phyloP scores from a whole-genome alignment of 2,888 invertebrate species.

The Heliconius charithonia region DNA sequence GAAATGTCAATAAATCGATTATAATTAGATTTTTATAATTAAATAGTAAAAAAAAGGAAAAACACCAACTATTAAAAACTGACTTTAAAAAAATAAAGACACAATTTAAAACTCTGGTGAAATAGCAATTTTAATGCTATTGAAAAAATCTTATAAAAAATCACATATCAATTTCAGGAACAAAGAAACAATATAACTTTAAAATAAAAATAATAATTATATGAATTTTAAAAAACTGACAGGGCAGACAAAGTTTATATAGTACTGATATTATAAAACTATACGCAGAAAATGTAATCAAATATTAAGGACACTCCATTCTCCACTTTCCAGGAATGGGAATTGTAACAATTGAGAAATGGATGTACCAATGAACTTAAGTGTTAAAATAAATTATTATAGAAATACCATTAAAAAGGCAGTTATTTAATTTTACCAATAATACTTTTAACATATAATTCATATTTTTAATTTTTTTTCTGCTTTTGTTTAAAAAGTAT shows the following conservation, averaged over 20 bases:
- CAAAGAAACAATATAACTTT: neutral
- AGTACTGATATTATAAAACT: neutral
- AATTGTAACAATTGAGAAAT: neutral
- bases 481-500: too few relatives aligned
- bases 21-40: conserved; percentile 9
- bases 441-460: neutral
- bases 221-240: neutral
- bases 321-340: too few relatives aligned
- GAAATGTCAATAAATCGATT: conserved; percentile 15
- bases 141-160: conserved; percentile 2
- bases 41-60: conserved; percentile 8
- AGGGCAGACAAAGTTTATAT: neutral
- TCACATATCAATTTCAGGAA: neutral
- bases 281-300: neutral
- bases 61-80: neutral
- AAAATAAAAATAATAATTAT: neutral
- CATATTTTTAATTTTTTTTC: neutral
- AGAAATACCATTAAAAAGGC: too few relatives aligned
- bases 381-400: neutral
- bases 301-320: neutral
- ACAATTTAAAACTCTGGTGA: conserved; percentile 12
- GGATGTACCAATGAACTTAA: neutral
- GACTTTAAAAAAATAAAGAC: conserved; percentile 6
- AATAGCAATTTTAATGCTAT: neutral
- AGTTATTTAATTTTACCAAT: too few relatives aligned